phyloP scores from a whole-genome alignment of 1,140 invertebrate genomes.

The Sinonovacula constricta region DNA sequence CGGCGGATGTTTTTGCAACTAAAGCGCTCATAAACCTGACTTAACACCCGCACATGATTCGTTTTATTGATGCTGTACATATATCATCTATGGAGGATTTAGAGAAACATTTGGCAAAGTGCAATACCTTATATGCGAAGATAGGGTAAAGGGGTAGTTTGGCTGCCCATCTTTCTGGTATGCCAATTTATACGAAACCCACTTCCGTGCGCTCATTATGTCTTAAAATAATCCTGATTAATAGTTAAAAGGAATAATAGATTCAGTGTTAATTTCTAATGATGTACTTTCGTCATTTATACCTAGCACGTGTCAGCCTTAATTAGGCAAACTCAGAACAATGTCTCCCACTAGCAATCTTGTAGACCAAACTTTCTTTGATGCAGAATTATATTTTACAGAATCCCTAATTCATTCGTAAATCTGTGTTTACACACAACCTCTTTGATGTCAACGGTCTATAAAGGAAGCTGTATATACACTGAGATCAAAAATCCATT shows the following conservation, averaged over 20 bases:
- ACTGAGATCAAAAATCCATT: conserved; percentile 53
- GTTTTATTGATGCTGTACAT: too few relatives aligned
- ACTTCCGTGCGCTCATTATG: too few relatives aligned
- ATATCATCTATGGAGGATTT: too few relatives aligned
- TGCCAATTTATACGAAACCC: too few relatives aligned
- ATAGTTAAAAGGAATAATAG: not conserved
- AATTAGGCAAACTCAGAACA: conserved; percentile 35
- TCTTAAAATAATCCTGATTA: not conserved
- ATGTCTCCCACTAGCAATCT: conserved; percentile 53
- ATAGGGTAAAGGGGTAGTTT: too few relatives aligned
- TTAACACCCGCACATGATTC: too few relatives aligned
- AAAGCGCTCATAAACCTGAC: too few relatives aligned
- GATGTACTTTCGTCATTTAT: conserved; percentile 38
- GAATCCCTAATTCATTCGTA: conserved; percentile 48
- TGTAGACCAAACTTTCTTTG: conserved; percentile 49
- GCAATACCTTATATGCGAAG: too few relatives aligned
- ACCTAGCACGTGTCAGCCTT: conserved; percentile 24
- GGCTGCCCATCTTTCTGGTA: too few relatives aligned
- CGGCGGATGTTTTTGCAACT: too few relatives aligned
- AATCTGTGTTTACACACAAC: conserved; percentile 44
- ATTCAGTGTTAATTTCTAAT: not conserved
- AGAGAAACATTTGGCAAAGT: too few relatives aligned
- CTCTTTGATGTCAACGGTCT: conserved; percentile 44
- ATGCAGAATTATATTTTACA: conserved; percentile 47
- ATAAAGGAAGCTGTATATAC: conserved; percentile 48